phyloP scores from a whole-genome alignment of 2,113 vertebrate genomes.

The Sarotherodon lohbergeri region DNA sequence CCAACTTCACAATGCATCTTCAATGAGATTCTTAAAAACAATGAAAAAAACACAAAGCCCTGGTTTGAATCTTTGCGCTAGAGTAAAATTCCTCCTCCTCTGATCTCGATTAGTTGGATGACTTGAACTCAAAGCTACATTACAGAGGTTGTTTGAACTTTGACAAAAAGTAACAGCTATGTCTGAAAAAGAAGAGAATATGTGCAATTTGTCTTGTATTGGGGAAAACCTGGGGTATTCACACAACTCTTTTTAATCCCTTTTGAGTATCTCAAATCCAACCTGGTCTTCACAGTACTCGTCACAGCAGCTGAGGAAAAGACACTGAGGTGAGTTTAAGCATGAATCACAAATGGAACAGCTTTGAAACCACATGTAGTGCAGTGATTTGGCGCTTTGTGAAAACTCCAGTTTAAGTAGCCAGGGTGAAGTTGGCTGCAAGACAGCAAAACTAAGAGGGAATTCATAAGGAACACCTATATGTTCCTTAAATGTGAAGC shows the following conservation, averaged over 20 bases:
- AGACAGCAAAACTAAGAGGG: rapidly evolving
- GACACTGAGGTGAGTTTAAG: not conserved
- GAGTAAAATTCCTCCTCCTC: not conserved
- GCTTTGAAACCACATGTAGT: not conserved
- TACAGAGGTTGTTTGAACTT: not conserved
- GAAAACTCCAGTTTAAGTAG: not conserved
- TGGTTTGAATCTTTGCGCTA: not conserved
- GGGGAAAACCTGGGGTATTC: not conserved
- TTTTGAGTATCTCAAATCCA: not conserved
- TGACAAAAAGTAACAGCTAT: rapidly evolving
- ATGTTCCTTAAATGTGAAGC: not conserved
- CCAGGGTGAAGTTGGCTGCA: not conserved
- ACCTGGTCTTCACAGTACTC: rapidly evolving
- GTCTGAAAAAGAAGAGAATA: rapidly evolving
- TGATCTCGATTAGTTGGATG: rapidly evolving
- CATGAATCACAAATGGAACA: not conserved
- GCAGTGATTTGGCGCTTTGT: rapidly evolving
- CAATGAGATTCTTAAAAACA: not conserved
- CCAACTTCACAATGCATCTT: rapidly evolving
- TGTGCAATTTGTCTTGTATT: not conserved
- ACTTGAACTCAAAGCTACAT: not conserved
- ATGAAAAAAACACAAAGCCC: rapidly evolving
- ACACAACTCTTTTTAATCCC: rapidly evolving
- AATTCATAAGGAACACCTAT: not conserved
- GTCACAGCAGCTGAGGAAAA: not conserved